Base-by-base conservation (phyloP, 2,888 invertebrate genomes). In the Darwinula stevensoni region DNA sequence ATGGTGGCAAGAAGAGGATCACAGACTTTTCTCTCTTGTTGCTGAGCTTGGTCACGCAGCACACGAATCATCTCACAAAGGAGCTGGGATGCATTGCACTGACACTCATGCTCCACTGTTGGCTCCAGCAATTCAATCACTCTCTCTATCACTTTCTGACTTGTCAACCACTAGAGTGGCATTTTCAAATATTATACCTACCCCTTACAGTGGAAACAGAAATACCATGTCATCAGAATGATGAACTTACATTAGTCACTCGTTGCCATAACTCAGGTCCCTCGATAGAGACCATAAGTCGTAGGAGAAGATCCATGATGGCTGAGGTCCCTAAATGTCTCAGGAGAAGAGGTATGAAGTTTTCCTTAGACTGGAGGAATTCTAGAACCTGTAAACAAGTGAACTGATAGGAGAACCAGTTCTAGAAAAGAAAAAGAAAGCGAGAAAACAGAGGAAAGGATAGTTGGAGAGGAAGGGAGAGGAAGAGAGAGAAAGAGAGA, bases 161-260 rank as follows among this genome's bases (percentile, higher is more conserved):
- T 72, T 50, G 74, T 72, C 45, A 88, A 58, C 82, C 84, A 88
- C 84, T 88, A n/a, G n/a, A n/a, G n/a, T n/a, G n/a, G n/a, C n/a
- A n/a, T n/a, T n/a, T n/a, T n/a, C n/a, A n/a, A n/a, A n/a, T n/a
- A n/a, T n/a, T n/a, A n/a, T n/a, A n/a, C n/a, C n/a, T n/a, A n/a
- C n/a, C n/a, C n/a, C n/a, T n/a, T n/a, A n/a, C n/a, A n/a, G n/a
- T n/a, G n/a, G n/a, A n/a, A n/a, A n/a, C n/a, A n/a, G n/a, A n/a
- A n/a, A n/a, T n/a, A n/a, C n/a, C n/a, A n/a, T n/a, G n/a, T n/a
- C n/a, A n/a, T n/a, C n/a, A n/a, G n/a, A n/a, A n/a, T n/a, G n/a
- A n/a, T n/a, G n/a, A n/a, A n/a, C n/a, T n/a, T n/a, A n/a, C n/a
- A n/a, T n/a, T n/a, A 6, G 22, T 58, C 45, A 72, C 61, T 52